Evolutionary conservation across 2,888 invertebrate species (phyloP).

Genomic region (Leptinotarsa rubiginosa): DNA sequence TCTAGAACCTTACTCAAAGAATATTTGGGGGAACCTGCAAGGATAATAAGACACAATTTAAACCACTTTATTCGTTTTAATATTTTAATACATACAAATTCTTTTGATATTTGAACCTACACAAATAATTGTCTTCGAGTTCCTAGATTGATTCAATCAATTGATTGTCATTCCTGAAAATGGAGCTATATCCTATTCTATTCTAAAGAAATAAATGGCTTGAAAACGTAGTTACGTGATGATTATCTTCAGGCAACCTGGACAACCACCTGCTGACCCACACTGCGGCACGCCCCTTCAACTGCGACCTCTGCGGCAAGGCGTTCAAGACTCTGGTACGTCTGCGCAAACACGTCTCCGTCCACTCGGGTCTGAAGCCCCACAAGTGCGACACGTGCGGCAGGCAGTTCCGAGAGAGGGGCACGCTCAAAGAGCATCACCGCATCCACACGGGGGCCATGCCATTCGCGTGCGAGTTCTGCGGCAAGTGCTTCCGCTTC

Average conservation of each 20-base stretch:
- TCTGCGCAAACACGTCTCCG: conserved; percentile 70
- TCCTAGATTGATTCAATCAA: no score
- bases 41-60: no score
- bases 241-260: conserved; percentile 60
- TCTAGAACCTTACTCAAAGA: no score
- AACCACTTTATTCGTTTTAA: no score
- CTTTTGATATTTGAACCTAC: no score
- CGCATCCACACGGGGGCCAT: conserved; percentile 83
- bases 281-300: conserved; percentile 67
- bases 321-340: conserved; percentile 70
- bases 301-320: conserved; percentile 68
- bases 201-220: no score
- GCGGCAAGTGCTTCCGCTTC: conserved; percentile 80
- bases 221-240: neutral
- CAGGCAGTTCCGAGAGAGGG: conserved; percentile 74
- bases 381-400: conserved; percentile 74
- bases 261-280: conserved; percentile 71
- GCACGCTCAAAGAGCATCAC: conserved; percentile 79
- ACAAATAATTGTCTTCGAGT: no score
- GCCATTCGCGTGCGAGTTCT: conserved; percentile 82
- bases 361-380: conserved; percentile 72
- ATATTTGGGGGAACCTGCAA: no score
- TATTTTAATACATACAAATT: no score
- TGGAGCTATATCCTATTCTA: no score
- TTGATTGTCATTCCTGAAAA: no score